phyloP scores from a whole-genome alignment of 2,113 vertebrate genomes.

The Phaethornis superciliosus region DNA sequence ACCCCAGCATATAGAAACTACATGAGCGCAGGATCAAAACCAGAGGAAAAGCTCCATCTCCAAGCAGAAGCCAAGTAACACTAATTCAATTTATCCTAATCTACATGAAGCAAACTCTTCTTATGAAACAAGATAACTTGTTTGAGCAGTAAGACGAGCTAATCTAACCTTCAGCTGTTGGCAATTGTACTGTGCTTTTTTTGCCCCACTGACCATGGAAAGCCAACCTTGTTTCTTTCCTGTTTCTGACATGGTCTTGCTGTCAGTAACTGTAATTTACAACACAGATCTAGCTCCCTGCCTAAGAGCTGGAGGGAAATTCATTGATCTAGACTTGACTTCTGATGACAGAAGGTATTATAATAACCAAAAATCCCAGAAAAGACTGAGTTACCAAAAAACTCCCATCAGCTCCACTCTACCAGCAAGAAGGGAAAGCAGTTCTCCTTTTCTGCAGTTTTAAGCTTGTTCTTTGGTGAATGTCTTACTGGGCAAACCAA shows the following conservation, averaged over 20 bases:
- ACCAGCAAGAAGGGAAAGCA: background rate
- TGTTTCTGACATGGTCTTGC: background rate
- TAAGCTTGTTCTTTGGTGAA: background rate
- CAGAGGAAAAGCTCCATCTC: background rate
- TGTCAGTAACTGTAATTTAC: background rate
- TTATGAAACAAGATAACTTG: slow-evolving; percentile 1
- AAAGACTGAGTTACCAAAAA: background rate
- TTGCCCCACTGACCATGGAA: background rate
- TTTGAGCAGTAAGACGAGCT: background rate
- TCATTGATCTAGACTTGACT: background rate
- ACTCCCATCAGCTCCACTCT: background rate
- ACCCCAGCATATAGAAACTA: background rate
- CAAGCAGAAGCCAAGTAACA: background rate
- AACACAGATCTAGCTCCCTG: background rate
- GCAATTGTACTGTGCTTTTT: background rate
- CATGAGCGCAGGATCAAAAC: accelerated
- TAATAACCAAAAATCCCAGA: background rate
- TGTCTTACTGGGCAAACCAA: background rate
- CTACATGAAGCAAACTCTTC: slow-evolving; percentile 15
- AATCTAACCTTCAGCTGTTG: background rate
- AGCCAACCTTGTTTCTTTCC: background rate
- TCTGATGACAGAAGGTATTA: background rate
- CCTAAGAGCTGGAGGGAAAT: background rate
- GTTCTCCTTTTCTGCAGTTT: background rate
- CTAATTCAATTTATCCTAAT: background rate